Evolutionary conservation across 2,888 invertebrate genomes (phyloP).

Genomic region (Bursaphelenchus okinawaensis): DNA sequence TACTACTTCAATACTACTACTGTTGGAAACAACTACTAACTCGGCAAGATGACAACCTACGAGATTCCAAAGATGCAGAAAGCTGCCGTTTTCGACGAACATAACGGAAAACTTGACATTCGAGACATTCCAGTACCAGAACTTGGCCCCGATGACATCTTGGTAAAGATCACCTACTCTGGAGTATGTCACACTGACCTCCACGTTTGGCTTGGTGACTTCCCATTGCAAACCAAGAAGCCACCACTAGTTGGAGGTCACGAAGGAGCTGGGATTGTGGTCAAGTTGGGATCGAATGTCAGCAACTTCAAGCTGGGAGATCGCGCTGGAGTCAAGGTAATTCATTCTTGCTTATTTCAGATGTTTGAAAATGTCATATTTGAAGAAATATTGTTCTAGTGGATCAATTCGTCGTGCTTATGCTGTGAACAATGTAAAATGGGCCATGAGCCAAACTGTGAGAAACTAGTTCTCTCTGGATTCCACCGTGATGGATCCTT

Average conservation of each 20-base stretch:
- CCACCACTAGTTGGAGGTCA: conserved; percentile 28
- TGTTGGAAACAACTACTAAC: not conserved
- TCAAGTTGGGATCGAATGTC: conserved; percentile 26
- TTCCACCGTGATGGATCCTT: conserved; percentile 29
- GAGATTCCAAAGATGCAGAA: conserved; percentile 24
- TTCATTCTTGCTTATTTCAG: not conserved
- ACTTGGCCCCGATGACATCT: conserved; percentile 20
- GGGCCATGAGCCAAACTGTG: conserved; percentile 34
- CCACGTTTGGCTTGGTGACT: conserved; percentile 26
- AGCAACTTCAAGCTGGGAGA: conserved; percentile 30
- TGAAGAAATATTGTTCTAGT: conserved; percentile 19
- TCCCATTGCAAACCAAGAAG: conserved; percentile 10
- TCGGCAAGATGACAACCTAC: not conserved
- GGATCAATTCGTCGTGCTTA: conserved; percentile 35
- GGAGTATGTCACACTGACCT: conserved; percentile 40
- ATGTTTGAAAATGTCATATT: not conserved
- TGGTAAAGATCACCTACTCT: conserved; percentile 23
- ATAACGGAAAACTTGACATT: conserved; percentile 17
- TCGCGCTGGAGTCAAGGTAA: conserved; percentile 26
- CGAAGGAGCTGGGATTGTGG: conserved; percentile 28
- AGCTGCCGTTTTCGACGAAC: conserved; percentile 20
- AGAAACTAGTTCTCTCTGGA: conserved; percentile 22
- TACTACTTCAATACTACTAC: too few relatives aligned
- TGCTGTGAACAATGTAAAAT: conserved; percentile 37
- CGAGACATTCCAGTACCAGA: conserved; percentile 27